A percentile compares a stretch with the other conserved stretches of the same genome.
phyloP scores from a whole-genome alignment of 2,113 vertebrate species.

The Natator depressus region DNA sequence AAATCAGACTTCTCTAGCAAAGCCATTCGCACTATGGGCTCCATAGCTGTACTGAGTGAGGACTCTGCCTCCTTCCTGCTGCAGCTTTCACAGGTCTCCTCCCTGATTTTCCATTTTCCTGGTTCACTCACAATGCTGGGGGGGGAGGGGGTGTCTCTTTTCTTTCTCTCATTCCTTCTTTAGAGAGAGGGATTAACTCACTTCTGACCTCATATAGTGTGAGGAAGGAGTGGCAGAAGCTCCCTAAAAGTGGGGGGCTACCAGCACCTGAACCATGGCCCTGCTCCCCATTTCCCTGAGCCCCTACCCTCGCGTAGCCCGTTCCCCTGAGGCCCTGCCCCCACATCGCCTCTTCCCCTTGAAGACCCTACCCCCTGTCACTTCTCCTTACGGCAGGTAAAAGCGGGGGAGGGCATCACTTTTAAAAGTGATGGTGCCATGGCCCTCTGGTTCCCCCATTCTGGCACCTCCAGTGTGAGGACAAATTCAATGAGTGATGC shows the following conservation, averaged over 20 bases:
- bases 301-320: too few relatives aligned
- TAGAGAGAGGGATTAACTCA: neutral
- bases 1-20: neutral
- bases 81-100: neutral
- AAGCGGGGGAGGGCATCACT: too few relatives aligned
- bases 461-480: neutral
- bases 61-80: neutral
- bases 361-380: too few relatives aligned
- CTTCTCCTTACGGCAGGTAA: too few relatives aligned
- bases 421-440: too few relatives aligned
- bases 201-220: neutral
- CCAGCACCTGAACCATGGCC: too few relatives aligned
- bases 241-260: too few relatives aligned
- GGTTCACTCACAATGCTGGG: neutral
- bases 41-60: neutral
- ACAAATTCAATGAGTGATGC: neutral
- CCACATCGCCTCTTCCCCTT: too few relatives aligned
- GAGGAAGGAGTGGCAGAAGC: too few relatives aligned
- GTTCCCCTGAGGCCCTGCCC: too few relatives aligned
- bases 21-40: neutral
- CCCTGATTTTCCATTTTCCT: neutral
- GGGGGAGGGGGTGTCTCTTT: neutral
- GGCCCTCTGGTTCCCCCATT: too few relatives aligned
- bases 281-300: too few relatives aligned
- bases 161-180: neutral